Evolutionary conservation across 1,140 invertebrate genomes (phyloP).

Genomic region (Sinonovacula constricta): DNA sequence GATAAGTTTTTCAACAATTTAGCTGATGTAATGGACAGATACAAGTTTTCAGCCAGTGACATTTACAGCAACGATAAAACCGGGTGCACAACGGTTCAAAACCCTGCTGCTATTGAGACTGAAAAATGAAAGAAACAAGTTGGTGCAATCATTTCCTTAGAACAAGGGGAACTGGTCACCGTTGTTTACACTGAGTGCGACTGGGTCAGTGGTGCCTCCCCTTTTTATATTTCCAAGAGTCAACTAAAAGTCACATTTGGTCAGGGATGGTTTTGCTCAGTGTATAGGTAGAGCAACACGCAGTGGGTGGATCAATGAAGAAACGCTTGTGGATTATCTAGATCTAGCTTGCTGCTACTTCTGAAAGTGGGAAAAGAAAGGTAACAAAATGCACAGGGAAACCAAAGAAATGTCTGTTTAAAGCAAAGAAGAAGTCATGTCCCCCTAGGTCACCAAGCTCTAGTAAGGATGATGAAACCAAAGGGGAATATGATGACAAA

Average conservation of each 20-base stretch:
- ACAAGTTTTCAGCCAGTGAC: too few relatives aligned
- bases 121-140: constrained; percentile 77
- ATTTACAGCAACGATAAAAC: constrained; percentile 81
- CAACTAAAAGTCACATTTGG: constrained; percentile 75
- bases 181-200: constrained; percentile 59
- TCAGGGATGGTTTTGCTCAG: constrained; percentile 65
- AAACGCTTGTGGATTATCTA: constrained; percentile 71
- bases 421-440: background rate
- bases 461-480: background rate
- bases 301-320: constrained; percentile 41
- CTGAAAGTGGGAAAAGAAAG: background rate
- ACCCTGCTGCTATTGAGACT: constrained; percentile 75
- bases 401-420: background rate
- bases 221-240: too few relatives aligned
- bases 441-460: background rate
- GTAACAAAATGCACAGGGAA: background rate
- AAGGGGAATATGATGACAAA: background rate
- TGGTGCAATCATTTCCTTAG: constrained; percentile 77
- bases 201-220: constrained; percentile 61
- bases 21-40: constrained; percentile 66
- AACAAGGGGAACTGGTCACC: constrained; percentile 72
- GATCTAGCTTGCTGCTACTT: constrained; percentile 36
- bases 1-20: constrained; percentile 57
- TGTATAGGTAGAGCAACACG: constrained; percentile 33
- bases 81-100: constrained; percentile 79